A percentile compares a stretch with the other conserved stretches of the same genome.
Conservation (phyloP, 1,140 invertebrate genomes). For the Pseudomyrmex pallidus region DNA sequence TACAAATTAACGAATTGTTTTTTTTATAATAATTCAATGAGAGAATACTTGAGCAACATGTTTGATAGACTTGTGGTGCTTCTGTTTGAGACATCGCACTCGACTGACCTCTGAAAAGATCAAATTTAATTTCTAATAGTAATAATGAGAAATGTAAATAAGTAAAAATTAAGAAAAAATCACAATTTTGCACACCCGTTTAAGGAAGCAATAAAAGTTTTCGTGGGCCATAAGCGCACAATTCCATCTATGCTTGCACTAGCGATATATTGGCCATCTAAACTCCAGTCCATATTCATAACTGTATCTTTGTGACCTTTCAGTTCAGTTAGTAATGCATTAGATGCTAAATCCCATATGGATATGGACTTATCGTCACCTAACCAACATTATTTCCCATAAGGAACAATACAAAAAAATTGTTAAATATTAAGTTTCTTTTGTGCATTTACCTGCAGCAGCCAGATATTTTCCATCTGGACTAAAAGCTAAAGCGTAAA, state of each 20-base stretch:
- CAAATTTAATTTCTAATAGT: slow-evolving; percentile 38
- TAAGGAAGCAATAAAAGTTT: slow-evolving; percentile 78
- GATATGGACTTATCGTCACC: slow-evolving; percentile 88
- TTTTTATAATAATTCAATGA: slow-evolving; percentile 82
- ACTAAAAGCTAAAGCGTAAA: slow-evolving; percentile 89
- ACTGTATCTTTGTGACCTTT: slow-evolving; percentile 87
- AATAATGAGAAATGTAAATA: slow-evolving; percentile 28
- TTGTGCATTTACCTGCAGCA: slow-evolving; percentile 86
- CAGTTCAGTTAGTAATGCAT: slow-evolving; percentile 87
- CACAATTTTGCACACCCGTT: slow-evolving; percentile 80
- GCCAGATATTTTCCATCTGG: slow-evolving; percentile 90
- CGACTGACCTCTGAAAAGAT: slow-evolving; percentile 77
- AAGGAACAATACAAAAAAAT: background rate
- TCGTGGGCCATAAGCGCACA: slow-evolving; percentile 87
- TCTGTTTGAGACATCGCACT: slow-evolving; percentile 71
- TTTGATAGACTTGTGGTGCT: slow-evolving; percentile 78
- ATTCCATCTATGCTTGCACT: slow-evolving; percentile 87
- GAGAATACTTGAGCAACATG: slow-evolving; percentile 83
- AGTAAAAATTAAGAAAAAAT: background rate
- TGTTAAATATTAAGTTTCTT: slow-evolving; percentile 12
- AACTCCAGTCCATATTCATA: slow-evolving; percentile 87
- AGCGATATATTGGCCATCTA: slow-evolving; percentile 87
- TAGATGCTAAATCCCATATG: slow-evolving; percentile 90
- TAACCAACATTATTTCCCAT: slow-evolving; percentile 69
- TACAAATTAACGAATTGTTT: slow-evolving; percentile 83